Conservation (phyloP, 2,797 vertebrate genomes). For the Parauchenoglanis punctatus region DNA sequence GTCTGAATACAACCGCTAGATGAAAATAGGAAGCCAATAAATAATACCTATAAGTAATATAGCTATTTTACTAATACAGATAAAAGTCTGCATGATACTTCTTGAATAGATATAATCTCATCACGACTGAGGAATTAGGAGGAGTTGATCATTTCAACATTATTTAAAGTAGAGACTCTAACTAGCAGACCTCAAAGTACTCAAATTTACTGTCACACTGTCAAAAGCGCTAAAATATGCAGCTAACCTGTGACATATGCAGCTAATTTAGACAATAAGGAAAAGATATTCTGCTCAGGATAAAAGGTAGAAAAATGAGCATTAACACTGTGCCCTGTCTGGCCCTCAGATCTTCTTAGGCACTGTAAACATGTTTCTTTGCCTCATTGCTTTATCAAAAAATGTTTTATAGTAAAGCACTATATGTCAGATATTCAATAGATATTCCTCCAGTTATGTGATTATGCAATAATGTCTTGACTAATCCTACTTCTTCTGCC, state of each 20-base stretch:
- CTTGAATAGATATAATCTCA: neutral
- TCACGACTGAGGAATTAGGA: slow-evolving; percentile 1
- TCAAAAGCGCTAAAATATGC: slow-evolving; percentile 36
- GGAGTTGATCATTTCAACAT: neutral
- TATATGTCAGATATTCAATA: neutral
- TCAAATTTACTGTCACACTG: slow-evolving; percentile 3
- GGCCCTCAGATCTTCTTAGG: slow-evolving; percentile 14
- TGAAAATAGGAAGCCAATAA: neutral
- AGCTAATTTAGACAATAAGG: slow-evolving; percentile 28
- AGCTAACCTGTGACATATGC: slow-evolving; percentile 24
- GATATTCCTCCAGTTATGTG: slow-evolving; percentile 33
- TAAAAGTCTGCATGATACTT: slow-evolving; percentile 39
- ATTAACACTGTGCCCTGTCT: slow-evolving; percentile 36
- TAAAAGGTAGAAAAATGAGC: slow-evolving; percentile 31
- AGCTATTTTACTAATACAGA: slow-evolving; percentile 11
- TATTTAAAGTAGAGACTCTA: slow-evolving; percentile 7
- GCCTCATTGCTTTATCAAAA: slow-evolving; percentile 4
- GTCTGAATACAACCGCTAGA: neutral
- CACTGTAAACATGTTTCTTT: slow-evolving; percentile 16
- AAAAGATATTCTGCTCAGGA: slow-evolving; percentile 47
- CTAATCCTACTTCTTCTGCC: slow-evolving; percentile 40
- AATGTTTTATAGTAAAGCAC: neutral
- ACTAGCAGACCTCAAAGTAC: slow-evolving; percentile 7
- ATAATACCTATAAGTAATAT: slow-evolving; percentile 19
- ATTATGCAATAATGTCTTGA: slow-evolving; percentile 56